phyloP scores from a whole-genome alignment of 2,888 invertebrate species.

The Trichopria drosophilae region DNA sequence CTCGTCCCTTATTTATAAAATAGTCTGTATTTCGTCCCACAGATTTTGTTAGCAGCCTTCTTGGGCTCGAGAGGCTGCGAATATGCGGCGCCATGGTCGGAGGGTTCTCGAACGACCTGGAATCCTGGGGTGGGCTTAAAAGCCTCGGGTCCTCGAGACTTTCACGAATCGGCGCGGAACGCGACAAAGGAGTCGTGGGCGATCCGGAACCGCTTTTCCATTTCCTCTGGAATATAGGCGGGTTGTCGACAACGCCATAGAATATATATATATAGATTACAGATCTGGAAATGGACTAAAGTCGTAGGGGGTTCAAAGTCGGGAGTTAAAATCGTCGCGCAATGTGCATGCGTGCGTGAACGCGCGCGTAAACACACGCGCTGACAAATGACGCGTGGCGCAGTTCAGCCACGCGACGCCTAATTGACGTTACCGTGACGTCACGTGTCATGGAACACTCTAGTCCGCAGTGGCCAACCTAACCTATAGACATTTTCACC shows the following conservation, averaged over 20 bases:
- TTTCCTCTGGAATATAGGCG: conserved; percentile 28
- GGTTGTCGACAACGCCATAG: too few relatives aligned
- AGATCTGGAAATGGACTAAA: too few relatives aligned
- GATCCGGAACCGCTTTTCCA: conserved; percentile 32
- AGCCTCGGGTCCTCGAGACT: conserved; percentile 10
- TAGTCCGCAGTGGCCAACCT: too few relatives aligned
- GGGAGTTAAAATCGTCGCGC: conserved; percentile 7
- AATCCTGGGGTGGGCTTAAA: too few relatives aligned
- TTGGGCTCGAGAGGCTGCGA: too few relatives aligned
- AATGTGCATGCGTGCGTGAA: conserved; percentile 9
- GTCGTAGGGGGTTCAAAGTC: conserved; percentile 24
- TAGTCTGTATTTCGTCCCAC: too few relatives aligned
- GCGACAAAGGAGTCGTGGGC: conserved; percentile 26
- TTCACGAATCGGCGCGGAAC: conserved; percentile 5
- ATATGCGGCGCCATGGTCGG: too few relatives aligned
- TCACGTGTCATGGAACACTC: conserved; percentile 50
- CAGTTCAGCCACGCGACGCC: conserved; percentile 54
- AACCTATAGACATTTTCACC: too few relatives aligned
- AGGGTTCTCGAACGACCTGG: too few relatives aligned
- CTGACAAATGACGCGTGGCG: conserved; percentile 57
- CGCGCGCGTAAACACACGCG: conserved; percentile 37
- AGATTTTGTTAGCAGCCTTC: too few relatives aligned
- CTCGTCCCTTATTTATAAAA: too few relatives aligned
- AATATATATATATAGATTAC: too few relatives aligned
- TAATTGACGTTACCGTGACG: conserved; percentile 58